A percentile compares a stretch with the other conserved stretches of the same genome.
These are phyloP conservation scores for Episyrphus balteatus DNA, from an alignment of 1,140 invertebrate genomes.

Conservation along the genomic window DNA sequence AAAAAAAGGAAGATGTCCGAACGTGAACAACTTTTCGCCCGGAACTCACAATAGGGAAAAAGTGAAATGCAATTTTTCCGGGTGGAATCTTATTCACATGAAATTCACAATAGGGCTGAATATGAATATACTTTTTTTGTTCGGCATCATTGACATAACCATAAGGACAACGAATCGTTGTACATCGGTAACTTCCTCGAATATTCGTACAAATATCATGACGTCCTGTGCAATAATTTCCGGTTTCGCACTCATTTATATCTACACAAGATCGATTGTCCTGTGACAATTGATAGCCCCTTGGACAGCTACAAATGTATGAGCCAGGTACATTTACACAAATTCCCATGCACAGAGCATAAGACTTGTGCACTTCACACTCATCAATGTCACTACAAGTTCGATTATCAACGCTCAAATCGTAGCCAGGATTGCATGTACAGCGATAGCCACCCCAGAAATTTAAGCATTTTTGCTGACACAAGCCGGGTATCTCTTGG, in stretches of 20 bases:
- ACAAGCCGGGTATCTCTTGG: slow-evolving; percentile 47
- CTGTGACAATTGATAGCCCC: slow-evolving; percentile 61
- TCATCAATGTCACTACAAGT: slow-evolving; percentile 81
- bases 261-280: slow-evolving; percentile 72
- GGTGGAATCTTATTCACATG: too few relatives aligned
- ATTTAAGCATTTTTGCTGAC: slow-evolving; percentile 77
- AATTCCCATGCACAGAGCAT: slow-evolving; percentile 67
- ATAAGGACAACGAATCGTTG: slow-evolving; percentile 68
- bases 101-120: too few relatives aligned
- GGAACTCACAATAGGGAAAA: too few relatives aligned
- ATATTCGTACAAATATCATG: slow-evolving; percentile 85
- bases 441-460: slow-evolving; percentile 73
- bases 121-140: slow-evolving; percentile 56
- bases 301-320: slow-evolving; percentile 75
- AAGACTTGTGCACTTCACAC: slow-evolving; percentile 59
- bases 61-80: too few relatives aligned
- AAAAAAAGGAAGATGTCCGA: too few relatives aligned
- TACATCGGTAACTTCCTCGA: slow-evolving; percentile 77
- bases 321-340: slow-evolving; percentile 82
- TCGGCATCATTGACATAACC: slow-evolving; percentile 64
- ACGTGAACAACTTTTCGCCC: too few relatives aligned
- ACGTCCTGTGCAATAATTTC: slow-evolving; percentile 46
- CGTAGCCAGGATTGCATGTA: slow-evolving; percentile 61
- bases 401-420: slow-evolving; percentile 59
- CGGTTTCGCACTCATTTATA: slow-evolving; percentile 74